phyloP scores from a whole-genome alignment of 2,888 invertebrate species.

The Noctua comes region DNA sequence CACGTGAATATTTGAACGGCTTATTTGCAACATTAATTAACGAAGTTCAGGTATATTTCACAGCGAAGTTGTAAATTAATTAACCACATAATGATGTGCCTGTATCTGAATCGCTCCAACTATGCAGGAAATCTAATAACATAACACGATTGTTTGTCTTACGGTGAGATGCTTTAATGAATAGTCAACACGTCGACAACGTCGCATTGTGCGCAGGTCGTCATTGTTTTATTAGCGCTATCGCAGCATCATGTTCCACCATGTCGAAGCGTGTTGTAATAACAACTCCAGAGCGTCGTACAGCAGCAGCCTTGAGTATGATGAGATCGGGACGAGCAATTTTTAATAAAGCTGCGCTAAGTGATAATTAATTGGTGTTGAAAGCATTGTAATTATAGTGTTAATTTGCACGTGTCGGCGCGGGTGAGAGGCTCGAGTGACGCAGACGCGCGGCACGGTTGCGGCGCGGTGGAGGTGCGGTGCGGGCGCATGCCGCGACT shows the following conservation, averaged over 20 bases:
- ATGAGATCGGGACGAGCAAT: slow-evolving; percentile 38
- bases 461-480: slow-evolving; percentile 57
- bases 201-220: slow-evolving; percentile 78
- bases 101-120: slow-evolving; percentile 76
- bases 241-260: slow-evolving; percentile 59
- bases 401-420: slow-evolving; percentile 68
- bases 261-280: slow-evolving; percentile 59
- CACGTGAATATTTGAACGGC: slow-evolving; percentile 67
- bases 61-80: slow-evolving; percentile 73
- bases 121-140: slow-evolving; percentile 85
- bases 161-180: slow-evolving; percentile 86
- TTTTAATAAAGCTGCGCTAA: slow-evolving; percentile 72
- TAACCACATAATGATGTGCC: slow-evolving; percentile 74
- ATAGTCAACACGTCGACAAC: slow-evolving; percentile 85
- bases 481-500: slow-evolving; percentile 79
- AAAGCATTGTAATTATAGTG: slow-evolving; percentile 69
- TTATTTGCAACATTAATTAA: slow-evolving; percentile 71
- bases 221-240: slow-evolving; percentile 78
- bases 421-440: slow-evolving; percentile 48
- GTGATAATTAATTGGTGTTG: slow-evolving; percentile 76
- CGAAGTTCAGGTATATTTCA: slow-evolving; percentile 69
- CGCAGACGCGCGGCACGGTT: slow-evolving; percentile 41
- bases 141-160: slow-evolving; percentile 85
- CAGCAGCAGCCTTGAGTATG: slow-evolving; percentile 15
- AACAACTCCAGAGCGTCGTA: slow-evolving; percentile 38